Evolutionary conservation across 2,888 invertebrate species (phyloP).

Genomic region (Aleiodes leptofemur): DNA sequence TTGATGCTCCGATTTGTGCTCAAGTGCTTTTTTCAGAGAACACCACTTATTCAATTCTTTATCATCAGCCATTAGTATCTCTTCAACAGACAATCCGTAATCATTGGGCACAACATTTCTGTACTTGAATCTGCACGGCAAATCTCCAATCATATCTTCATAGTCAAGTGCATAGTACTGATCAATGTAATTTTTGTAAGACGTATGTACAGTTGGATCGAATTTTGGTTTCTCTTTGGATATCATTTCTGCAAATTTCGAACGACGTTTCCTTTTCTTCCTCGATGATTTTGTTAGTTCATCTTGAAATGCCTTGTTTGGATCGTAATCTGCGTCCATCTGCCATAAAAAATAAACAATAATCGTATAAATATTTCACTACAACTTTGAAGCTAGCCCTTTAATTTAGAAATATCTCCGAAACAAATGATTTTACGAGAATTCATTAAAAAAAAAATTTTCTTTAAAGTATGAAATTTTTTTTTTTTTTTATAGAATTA

Average conservation of each 20-base stretch:
- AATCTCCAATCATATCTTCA: slow-evolving; percentile 95
- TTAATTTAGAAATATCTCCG: not conserved
- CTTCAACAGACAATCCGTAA: slow-evolving; percentile 93
- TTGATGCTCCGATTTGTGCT: slow-evolving; percentile 84
- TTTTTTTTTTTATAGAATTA: no score
- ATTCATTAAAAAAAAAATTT: no score
- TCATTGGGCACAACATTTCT: slow-evolving; percentile 91
- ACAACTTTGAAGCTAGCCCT: no score
- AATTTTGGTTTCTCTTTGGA: slow-evolving; percentile 88
- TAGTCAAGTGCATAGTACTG: slow-evolving; percentile 97
- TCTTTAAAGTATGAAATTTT: no score
- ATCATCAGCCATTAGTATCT: slow-evolving; percentile 95
- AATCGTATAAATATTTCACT: not conserved
- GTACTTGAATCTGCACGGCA: slow-evolving; percentile 95
- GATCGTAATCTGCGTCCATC: slow-evolving; percentile 94
- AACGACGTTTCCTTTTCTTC: slow-evolving; percentile 81
- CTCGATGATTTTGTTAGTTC: slow-evolving; percentile 79
- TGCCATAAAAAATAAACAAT: slow-evolving; percentile 68
- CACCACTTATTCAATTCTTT: slow-evolving; percentile 97
- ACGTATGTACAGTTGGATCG: slow-evolving; percentile 83
- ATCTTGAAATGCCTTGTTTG: slow-evolving; percentile 76
- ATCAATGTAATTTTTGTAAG: slow-evolving; percentile 92
- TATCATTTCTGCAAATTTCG: slow-evolving; percentile 86
- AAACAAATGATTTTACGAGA: no score
- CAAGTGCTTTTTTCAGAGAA: slow-evolving; percentile 91